phyloP scores from a whole-genome alignment of 2,113 vertebrate species.

The Herpetotheres cachinnans region DNA sequence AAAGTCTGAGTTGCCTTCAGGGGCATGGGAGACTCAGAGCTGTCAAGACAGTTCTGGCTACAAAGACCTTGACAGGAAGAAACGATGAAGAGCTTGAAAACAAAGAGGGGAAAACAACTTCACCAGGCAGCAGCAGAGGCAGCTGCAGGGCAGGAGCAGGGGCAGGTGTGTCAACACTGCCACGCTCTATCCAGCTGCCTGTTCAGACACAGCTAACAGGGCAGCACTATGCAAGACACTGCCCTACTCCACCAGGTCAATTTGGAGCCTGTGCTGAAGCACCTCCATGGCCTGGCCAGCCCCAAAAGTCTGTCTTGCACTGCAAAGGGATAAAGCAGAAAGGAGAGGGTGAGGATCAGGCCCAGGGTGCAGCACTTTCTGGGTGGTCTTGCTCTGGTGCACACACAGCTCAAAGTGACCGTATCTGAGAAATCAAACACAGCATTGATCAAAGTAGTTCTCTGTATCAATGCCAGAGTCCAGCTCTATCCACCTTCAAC shows the following conservation, averaged over 20 bases:
- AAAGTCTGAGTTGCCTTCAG: not conserved
- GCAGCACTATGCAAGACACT: not conserved
- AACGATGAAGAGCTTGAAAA: not conserved
- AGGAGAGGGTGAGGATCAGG: not conserved
- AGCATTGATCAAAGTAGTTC: not conserved
- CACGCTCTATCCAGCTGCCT: accelerated
- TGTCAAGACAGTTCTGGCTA: not conserved
- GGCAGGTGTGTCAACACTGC: not conserved
- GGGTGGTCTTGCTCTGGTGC: not conserved
- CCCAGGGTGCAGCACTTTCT: not conserved
- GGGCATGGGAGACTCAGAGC: not conserved
- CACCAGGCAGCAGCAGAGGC: not conserved
- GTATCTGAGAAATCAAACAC: not conserved
- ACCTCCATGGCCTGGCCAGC: accelerated
- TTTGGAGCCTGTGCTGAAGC: not conserved
- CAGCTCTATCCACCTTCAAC: not conserved
- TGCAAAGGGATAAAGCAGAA: not conserved
- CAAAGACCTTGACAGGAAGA: not conserved
- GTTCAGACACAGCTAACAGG: not conserved
- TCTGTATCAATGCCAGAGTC: not conserved
- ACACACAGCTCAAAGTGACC: not conserved
- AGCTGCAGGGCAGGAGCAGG: not conserved
- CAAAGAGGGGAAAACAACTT: not conserved
- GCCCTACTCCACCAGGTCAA: not conserved
- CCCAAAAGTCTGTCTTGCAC: not conserved